Evolutionary conservation across 2,888 invertebrate species (phyloP).

Genomic region (Alentia gelatinosa): DNA sequence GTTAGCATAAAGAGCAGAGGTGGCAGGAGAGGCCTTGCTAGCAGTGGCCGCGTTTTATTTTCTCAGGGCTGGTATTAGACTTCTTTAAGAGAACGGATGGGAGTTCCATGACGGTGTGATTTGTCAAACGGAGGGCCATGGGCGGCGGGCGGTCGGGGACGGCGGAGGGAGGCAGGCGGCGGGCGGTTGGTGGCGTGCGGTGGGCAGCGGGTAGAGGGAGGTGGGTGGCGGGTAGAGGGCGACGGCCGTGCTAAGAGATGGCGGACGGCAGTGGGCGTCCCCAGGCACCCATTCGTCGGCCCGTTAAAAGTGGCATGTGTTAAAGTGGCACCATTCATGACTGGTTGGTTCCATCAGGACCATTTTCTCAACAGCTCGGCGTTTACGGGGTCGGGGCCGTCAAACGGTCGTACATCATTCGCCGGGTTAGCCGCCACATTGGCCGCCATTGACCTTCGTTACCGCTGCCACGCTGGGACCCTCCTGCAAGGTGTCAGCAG

Average conservation of each 20-base stretch:
- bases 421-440: background rate
- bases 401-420: slow-evolving; percentile 25
- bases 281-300: slow-evolving; percentile 10
- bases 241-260: slow-evolving; percentile 23
- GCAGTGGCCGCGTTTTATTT: slow-evolving; percentile 4
- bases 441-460: slow-evolving; percentile 21
- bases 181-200: too few species aligned
- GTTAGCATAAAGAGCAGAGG: background rate
- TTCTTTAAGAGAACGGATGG: slow-evolving; percentile 3
- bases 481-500: background rate
- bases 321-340: slow-evolving; percentile 50
- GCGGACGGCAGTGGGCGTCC: background rate
- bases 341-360: slow-evolving; percentile 40
- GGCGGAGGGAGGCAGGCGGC: background rate
- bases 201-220: too few species aligned
- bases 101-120: background rate
- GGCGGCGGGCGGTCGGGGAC: background rate
- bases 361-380: slow-evolving; percentile 37
- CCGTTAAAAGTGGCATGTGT: slow-evolving; percentile 50
- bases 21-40: background rate
- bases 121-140: too few species aligned
- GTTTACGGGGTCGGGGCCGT: slow-evolving; percentile 40
- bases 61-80: slow-evolving; percentile 34
- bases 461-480: background rate
- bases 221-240: too few species aligned